A percentile compares a stretch with the other conserved stretches of the same genome.
Conservation (phyloP, 2,888 invertebrate genomes). For the Lasioglossum calceatum region DNA sequence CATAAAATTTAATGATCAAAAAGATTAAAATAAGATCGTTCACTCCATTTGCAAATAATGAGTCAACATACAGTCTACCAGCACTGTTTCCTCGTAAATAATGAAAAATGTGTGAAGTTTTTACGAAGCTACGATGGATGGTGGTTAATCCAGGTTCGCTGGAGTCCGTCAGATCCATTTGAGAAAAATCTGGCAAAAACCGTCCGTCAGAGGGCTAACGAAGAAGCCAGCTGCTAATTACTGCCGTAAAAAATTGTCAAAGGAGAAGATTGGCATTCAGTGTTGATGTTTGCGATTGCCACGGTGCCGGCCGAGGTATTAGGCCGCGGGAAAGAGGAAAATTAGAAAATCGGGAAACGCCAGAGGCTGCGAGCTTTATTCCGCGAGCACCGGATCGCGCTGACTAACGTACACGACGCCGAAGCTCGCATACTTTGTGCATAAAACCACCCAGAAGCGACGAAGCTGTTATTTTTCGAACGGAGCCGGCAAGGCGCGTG, state of each 20-base stretch:
- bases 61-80: no score
- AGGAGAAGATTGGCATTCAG: background rate
- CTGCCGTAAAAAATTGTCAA: background rate
- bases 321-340: background rate
- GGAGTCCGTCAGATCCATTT: background rate
- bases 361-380: conserved; percentile 4
- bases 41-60: no score
- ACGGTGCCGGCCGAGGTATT: background rate
- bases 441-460: background rate
- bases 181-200: background rate
- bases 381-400: background rate
- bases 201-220: background rate
- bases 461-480: background rate
- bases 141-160: background rate
- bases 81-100: no score
- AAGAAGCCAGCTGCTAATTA: background rate
- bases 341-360: conserved; percentile 15
- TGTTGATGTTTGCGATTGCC: background rate
- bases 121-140: background rate
- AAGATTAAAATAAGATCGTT: no score
- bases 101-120: no score
- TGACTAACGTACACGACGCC: background rate
- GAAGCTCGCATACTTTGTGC: background rate
- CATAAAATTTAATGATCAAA: no score
- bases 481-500: background rate